Conservation (phyloP, 2,113 vertebrate species). For the Herpetotheres cachinnans region DNA sequence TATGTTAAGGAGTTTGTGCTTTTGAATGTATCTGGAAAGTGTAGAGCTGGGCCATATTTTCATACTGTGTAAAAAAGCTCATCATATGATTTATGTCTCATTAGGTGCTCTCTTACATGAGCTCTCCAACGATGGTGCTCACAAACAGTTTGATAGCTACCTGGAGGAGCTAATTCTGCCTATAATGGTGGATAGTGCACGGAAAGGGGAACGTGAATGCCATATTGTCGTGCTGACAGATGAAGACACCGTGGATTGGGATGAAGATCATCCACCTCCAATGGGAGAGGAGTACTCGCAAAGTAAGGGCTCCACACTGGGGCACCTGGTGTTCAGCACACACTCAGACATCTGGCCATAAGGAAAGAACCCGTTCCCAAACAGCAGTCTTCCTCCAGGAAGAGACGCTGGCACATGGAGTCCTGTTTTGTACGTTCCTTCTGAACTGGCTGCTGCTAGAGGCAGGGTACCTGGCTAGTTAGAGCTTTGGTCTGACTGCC, state of each 20-base stretch:
- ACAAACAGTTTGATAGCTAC: constrained; percentile 91
- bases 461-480: background rate
- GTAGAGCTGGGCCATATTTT: background rate
- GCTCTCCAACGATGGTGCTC: constrained; percentile 92
- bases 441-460: background rate
- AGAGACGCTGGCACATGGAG: background rate
- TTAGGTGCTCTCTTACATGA: constrained; percentile 93
- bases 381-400: background rate
- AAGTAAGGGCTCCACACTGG: constrained; percentile 68
- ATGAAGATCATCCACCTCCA: constrained; percentile 92
- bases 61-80: background rate
- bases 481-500: background rate
- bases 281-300: constrained; percentile 96
- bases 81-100: background rate
- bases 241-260: constrained; percentile 96
- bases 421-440: background rate
- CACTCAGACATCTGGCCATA: rapidly evolving
- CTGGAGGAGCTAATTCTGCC: constrained; percentile 94
- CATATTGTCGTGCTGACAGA: constrained; percentile 94
- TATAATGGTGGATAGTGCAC: constrained; percentile 92
- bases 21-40: background rate
- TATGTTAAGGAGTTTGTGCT: background rate
- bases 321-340: background rate
- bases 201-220: constrained; percentile 92
- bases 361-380: background rate